Evolutionary conservation across 2,113 vertebrate genomes (phyloP), one percentile per base, ranked within the genome.

Genomic region (Xenotilapia leptura): DNA sequence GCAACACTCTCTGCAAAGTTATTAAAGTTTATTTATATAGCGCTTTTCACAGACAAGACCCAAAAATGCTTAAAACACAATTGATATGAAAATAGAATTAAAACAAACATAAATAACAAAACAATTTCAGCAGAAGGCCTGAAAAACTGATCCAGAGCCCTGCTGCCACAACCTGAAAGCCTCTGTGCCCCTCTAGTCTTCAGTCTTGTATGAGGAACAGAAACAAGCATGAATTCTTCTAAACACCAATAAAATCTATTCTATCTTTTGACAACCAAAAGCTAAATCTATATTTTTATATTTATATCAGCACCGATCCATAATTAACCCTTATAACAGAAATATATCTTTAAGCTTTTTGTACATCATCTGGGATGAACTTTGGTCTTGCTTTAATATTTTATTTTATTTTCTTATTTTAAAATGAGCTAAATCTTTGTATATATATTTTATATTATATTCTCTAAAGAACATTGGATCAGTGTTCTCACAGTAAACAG

Each of bases 271-370:
- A 47, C 12, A 75, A 47, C 40, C 0, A 75, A 73, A 75, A 75
- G 40, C 0, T 0, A 15, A 42, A 70, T 70, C 1, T 70, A 70
- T 23, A 4, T 70, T 70, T 70, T 70, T 23, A 42, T 14, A 4
- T 70, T 70, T 70, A 70, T 15, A 5, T 70, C n/a, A 6, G 36
- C 0, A 1, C 65, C 0, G 1, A 13, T 68, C 62, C 19, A 68
- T 40, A 40, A 68, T 40, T 40, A 68, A 40, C 7, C 6, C 19
- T 21, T 9, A 68, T 40, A 70, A 14, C 68, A 73, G 38, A 45
- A 73, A 26, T 73, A 73, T 26, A 10, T 26, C 13, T 73, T 73
- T 45, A 73, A 73, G 21, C 21, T 28, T 73, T 47, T 73, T 73
- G 21, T 45, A 70, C 36, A 70, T 21, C n/a, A 23, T 68, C 1